Evolutionary conservation across 2,113 vertebrate genomes (phyloP), one percentile per base, ranked within the genome.

Genomic region (Grammatotria lemairii): DNA sequence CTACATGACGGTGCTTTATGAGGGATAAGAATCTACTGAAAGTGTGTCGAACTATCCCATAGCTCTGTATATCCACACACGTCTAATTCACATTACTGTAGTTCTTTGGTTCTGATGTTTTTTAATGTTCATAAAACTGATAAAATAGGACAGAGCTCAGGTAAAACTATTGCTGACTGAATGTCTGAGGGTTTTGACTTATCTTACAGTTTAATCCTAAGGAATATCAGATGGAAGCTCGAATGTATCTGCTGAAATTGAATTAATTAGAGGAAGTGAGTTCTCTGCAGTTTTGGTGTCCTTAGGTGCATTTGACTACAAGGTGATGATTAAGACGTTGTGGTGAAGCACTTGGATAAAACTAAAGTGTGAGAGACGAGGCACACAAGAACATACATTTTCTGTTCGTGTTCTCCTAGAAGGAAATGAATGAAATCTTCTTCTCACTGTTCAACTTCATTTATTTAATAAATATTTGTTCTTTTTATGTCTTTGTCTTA

Each of bases 141-240:
- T 92, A 87, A 92, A 92, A 93, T 75, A 93, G 65, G 78, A 90
- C 87, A 3, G 86, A 90, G 87, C 90, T 90, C 91, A 89, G 91
- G 89, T 91, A 85, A 88, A 87, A 85, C 33, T n/a, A 23, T 14
- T 73, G 83, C 90, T 54, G 87, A 86, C 53, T 87, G 90, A 79
- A 85, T 13, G 57, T 86, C 38, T 73, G 87, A 90, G 81, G 70
- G 73, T 5, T 80, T 81, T 58, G 85, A 82, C 79, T 91, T 88
- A 91, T 92, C 90, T 91, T 31, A 21, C 2, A 19, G 12, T 82
- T 55, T 57, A 28, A 92, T 93, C 91, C 91, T 47, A 8, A 80
- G 5, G 82, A 88, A 19, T 6, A 84, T 92, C 93, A 85, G 87
- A 85, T 83, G 47, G 81, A 82, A 28, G 86, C 55, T 9, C 7